Base-by-base conservation (phyloP, 2,888 invertebrate genomes). In the Drosophila quinaria region DNA sequence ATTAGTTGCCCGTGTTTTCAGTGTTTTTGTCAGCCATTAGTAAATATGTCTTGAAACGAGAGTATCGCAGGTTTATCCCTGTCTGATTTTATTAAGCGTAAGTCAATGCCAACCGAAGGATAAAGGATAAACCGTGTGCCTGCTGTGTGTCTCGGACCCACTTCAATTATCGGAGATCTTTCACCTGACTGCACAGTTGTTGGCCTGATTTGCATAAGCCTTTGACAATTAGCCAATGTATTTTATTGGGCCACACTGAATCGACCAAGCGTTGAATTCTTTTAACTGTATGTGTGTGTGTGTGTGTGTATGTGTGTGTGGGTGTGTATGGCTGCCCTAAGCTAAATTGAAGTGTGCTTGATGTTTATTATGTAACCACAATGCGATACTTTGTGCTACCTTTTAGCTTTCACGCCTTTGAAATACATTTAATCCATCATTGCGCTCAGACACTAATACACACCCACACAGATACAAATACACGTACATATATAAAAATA, bases 391-490 rank as follows among this genome's bases (percentile, higher is more conserved):
- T 83, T 83, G 71, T 87, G 84, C 69, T 68, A 75, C 82, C 89
- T 78, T 87, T 86, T 87, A 72, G 82, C 89, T 87, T 89, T 86
- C 86, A 86, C 89, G 89, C 85, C 89, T 81, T 89, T 89, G 83
- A 89, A 80, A 87, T 80, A 89, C 82, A 89, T 85, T 85, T 86
- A 89, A 86, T 86, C 85, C 89, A 89, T 86, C 85, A 85, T 89
- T 83, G 71, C 72, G 65, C 25, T 50, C 50, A 78, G 67, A 62
- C 64, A 61, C 54, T 61, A 52, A 35, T 56, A 63, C 52, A 59
- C 19, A 65, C 58, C 22, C 22, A 52, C 49, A 51, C 51, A 64
- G 60, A 50, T 47, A 69, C 62, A 37, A 1, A 69, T 15, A 49
- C 17, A 54, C 29, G 41, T 22, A 3, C 29, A 29, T 35, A 35